phyloP scores from a whole-genome alignment of 2,113 vertebrate species.

The Calonectris borealis region DNA sequence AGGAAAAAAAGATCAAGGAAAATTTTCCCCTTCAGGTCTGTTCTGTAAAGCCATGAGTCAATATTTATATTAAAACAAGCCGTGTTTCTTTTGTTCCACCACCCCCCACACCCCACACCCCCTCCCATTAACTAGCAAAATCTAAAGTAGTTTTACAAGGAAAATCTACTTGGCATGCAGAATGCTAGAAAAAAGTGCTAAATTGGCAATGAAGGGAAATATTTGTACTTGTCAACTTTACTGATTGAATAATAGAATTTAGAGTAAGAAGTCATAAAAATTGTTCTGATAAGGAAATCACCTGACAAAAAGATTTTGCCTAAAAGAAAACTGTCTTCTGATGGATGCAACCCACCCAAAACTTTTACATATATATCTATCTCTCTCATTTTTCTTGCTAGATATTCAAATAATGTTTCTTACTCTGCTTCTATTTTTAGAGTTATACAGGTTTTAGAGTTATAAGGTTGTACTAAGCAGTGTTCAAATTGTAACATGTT shows the following conservation, averaged over 20 bases:
- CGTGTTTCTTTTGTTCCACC: background rate
- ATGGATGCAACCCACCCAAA: background rate
- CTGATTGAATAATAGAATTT: constrained; percentile 21
- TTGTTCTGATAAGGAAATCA: background rate
- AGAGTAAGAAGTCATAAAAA: constrained; percentile 23
- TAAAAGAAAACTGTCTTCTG: background rate
- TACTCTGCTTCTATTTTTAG: background rate
- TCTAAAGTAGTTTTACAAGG: background rate
- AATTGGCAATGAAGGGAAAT: constrained; percentile 6
- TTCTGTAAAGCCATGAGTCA: background rate
- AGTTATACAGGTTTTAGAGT: no score
- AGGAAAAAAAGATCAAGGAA: background rate
- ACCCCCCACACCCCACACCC: no score
- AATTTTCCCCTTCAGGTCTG: background rate
- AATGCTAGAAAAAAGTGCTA: background rate
- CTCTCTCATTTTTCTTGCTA: background rate
- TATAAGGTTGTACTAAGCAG: background rate
- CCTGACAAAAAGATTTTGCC: background rate
- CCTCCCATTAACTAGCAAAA: background rate
- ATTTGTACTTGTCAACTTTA: constrained; percentile 25
- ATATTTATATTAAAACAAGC: constrained; percentile 3
- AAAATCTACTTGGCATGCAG: background rate
- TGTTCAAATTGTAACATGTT: background rate
- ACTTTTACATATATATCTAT: background rate
- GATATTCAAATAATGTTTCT: background rate